Evolutionary conservation across 2,113 vertebrate species (phyloP).

Genomic region (western clawed frog (Xenopus tropicalis)): DNA sequence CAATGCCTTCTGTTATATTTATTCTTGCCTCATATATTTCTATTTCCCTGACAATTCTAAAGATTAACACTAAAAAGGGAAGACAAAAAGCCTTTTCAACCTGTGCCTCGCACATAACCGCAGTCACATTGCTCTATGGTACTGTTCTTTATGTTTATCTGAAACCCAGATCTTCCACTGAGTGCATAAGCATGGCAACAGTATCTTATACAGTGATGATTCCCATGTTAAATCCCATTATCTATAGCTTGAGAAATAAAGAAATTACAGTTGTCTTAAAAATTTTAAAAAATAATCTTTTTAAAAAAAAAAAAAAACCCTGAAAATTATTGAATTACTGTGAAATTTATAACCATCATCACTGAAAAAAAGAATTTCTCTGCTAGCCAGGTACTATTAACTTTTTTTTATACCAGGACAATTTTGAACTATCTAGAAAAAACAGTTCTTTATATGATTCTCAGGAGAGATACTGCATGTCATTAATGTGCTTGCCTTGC

Average conservation of each 20-base stretch:
- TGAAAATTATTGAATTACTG: no score
- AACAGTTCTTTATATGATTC: no score
- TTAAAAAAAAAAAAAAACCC: no score
- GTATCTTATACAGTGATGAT: constrained; percentile 55
- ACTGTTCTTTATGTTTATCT: constrained; percentile 49
- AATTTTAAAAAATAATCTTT: not conserved
- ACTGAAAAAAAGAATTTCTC: no score
- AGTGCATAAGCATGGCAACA: constrained; percentile 49
- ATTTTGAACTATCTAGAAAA: no score
- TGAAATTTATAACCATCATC: no score
- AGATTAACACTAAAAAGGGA: constrained; percentile 25
- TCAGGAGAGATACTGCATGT: no score
- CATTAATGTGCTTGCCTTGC: no score
- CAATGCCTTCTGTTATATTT: constrained; percentile 20
- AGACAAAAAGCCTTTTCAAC: constrained; percentile 52
- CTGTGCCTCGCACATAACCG: constrained; percentile 40
- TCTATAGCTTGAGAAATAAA: constrained; percentile 50
- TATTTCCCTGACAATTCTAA: constrained; percentile 46
- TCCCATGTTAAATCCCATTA: constrained; percentile 46
- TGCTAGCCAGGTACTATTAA: no score
- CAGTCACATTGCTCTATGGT: constrained; percentile 46
- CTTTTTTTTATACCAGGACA: no score
- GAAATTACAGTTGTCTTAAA: constrained; percentile 47
- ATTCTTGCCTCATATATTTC: constrained; percentile 50
- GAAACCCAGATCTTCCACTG: constrained; percentile 44